A percentile compares a stretch with the other conserved stretches of the same genome.
Evolutionary conservation across 2,888 invertebrate species (phyloP).

Genomic region (Anaspis maculata): DNA sequence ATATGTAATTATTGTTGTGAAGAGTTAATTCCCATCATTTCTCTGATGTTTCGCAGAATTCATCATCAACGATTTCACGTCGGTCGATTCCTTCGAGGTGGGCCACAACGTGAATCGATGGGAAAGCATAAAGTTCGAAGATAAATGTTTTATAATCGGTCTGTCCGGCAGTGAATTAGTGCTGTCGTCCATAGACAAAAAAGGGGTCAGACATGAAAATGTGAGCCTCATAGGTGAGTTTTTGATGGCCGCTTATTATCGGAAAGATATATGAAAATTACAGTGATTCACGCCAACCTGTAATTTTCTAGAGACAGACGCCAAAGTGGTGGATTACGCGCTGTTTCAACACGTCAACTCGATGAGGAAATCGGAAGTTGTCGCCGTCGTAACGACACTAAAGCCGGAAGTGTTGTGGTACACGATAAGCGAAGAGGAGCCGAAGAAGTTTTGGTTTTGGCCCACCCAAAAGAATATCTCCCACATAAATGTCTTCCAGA

Average conservation of each 20-base stretch:
- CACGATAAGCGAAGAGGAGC: conserved; percentile 20
- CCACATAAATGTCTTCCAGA: conserved; percentile 21
- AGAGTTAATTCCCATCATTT: too few relatives aligned
- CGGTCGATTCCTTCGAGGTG: conserved; percentile 18
- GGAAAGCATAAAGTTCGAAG: conserved; percentile 24
- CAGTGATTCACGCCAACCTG: too few relatives aligned
- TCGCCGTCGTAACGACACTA: conserved; percentile 6
- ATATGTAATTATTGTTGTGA: too few relatives aligned
- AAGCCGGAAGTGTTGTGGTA: conserved; percentile 31
- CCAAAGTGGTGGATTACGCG: conserved; percentile 18
- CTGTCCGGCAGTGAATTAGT: conserved; percentile 5
- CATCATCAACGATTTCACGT: conserved; percentile 19
- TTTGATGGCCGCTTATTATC: too few relatives aligned
- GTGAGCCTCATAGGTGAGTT: too few relatives aligned
- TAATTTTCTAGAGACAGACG: conserved; percentile 14
- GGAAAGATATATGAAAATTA: too few relatives aligned
- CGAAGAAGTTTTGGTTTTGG: conserved; percentile 30
- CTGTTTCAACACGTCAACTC: conserved; percentile 7
- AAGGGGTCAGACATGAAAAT: too few relatives aligned
- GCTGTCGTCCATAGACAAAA: conserved; percentile 10
- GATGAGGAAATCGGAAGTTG: conserved; percentile 1
- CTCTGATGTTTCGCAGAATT: conserved; percentile 25
- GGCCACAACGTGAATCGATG: conserved; percentile 17
- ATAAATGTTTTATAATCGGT: conserved; percentile 19
- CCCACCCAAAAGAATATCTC: conserved; percentile 20